Evolutionary conservation across 2,888 invertebrate species (phyloP).

Genomic region (Lasioglossum malachurum): DNA sequence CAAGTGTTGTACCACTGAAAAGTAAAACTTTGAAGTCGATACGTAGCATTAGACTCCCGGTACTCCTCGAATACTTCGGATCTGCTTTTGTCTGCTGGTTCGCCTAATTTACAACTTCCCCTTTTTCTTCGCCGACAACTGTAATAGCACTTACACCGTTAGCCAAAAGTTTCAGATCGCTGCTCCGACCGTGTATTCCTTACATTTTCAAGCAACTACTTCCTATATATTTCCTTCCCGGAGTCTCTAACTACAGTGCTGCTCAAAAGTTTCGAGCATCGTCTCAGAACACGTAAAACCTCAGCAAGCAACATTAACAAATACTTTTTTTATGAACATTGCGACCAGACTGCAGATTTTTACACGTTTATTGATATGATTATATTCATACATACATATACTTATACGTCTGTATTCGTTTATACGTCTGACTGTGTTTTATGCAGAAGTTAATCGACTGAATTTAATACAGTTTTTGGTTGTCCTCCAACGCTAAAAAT

Average conservation of each 20-base stretch:
- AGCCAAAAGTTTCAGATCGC: too few relatives aligned
- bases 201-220: neutral
- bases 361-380: neutral
- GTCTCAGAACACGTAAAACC: neutral
- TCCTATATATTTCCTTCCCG: constrained; percentile 1
- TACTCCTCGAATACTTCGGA: neutral
- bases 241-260: neutral
- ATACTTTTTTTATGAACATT: neutral
- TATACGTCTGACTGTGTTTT: too few relatives aligned
- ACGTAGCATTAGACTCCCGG: constrained; percentile 2
- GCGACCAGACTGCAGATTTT: neutral
- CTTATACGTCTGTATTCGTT: too few relatives aligned
- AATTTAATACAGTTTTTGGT: too few relatives aligned
- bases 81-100: constrained; percentile 3
- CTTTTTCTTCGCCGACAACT: constrained; percentile 8
- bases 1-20: neutral
- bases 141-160: constrained; percentile 5
- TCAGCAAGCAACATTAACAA: neutral
- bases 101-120: constrained; percentile 16
- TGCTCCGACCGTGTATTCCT: neutral
- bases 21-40: constrained; percentile 6
- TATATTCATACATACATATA: too few relatives aligned
- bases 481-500: too few relatives aligned
- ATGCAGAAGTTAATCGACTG: too few relatives aligned
- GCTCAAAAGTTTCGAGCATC: neutral